Evolutionary conservation across 2,797 vertebrate genomes (phyloP), one percentile per base, ranked within the genome.

Genomic region (Pangasius krempfi): DNA sequence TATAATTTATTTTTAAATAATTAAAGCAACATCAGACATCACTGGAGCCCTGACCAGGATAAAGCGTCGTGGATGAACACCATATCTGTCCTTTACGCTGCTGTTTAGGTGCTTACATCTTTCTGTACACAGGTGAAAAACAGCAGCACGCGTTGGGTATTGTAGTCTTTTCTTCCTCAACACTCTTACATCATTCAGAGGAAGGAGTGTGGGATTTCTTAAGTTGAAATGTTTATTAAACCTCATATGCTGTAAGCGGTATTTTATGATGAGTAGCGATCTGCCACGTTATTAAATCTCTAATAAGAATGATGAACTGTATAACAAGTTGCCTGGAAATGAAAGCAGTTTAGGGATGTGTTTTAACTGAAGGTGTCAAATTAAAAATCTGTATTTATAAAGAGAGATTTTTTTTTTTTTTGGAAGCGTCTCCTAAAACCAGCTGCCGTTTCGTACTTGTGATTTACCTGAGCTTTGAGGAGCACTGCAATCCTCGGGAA

Each of bases 391-490:
- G 58, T 60, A 5, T 60, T 47, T 47, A 47, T 47, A 13, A 62
- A 27, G 25, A 62, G 1, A 18, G 30, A 8, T 0, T 4, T 40
- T 40, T 37, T 50, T 52, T 50, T 52, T 40, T 40, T 50, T 6
- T 76, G 27, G 14, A 16, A 30, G 13, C 7, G 2, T 3, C 30
- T 60, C 10, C 0, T 58, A 16, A n/a, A 83, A 18, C 6, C 56
- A 50, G 62, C 60, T 2, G 2, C 10, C 25, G 64, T 68, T 84
- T 52, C n/a, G 37, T 33, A 13, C n/a, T 25, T 14, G 62, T 70
- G 83, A 70, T 54, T 70, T 70, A 70, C 83, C 62, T 84, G 80
- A 62, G 37, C 37, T 0, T n/a, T 22, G 40, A 84, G 44, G 27
- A 5, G 27, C 20, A 2, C 13, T 30, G 44, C 14, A 40, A 27